Percentiles rank a stretch among this genome's conserved stretches.
phyloP scores from a whole-genome alignment of 1,140 invertebrate genomes.

The Psix sp. region DNA sequence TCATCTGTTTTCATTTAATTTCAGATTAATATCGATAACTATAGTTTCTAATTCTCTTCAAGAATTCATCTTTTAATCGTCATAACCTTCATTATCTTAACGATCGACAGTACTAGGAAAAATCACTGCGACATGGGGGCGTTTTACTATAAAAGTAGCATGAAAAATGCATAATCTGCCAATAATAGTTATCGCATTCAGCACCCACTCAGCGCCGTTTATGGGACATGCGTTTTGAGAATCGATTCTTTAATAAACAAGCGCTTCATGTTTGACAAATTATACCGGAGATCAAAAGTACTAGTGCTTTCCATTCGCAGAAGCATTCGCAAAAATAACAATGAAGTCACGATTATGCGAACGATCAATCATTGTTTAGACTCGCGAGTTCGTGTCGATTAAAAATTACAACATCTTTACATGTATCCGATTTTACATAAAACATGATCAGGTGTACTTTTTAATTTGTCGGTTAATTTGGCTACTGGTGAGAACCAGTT shows the following conservation, averaged over 20 bases:
- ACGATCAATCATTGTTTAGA: slow-evolving; percentile 13
- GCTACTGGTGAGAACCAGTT: slow-evolving; percentile 1
- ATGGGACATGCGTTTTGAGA: slow-evolving; percentile 26
- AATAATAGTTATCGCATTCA: slow-evolving; percentile 54
- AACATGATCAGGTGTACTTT: slow-evolving; percentile 6
- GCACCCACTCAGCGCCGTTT: slow-evolving; percentile 35
- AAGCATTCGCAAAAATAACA: slow-evolving; percentile 30
- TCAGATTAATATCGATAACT: too few relatives aligned
- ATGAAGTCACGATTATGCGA: slow-evolving; percentile 21
- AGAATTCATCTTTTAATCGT: too few relatives aligned
- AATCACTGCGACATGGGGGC: slow-evolving; percentile 7
- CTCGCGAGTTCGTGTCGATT: slow-evolving; percentile 9
- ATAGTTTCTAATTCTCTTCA: too few relatives aligned
- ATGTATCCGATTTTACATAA: too few relatives aligned
- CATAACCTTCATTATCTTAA: slow-evolving; percentile 9
- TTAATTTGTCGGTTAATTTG: slow-evolving; percentile 7
- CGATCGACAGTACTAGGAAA: slow-evolving; percentile 4
- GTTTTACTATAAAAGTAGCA: slow-evolving; percentile 20
- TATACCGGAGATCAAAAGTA: slow-evolving; percentile 31
- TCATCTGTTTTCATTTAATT: too few relatives aligned
- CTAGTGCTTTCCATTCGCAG: slow-evolving; percentile 1
- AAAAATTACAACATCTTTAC: slow-evolving; percentile 2
- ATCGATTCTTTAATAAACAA: slow-evolving; percentile 39
- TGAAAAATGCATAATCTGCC: slow-evolving; percentile 41
- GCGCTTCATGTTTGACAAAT: slow-evolving; percentile 31